Evolutionary conservation across 2,888 invertebrate species (phyloP).

Genomic region (Microctonus hyperodae): DNA sequence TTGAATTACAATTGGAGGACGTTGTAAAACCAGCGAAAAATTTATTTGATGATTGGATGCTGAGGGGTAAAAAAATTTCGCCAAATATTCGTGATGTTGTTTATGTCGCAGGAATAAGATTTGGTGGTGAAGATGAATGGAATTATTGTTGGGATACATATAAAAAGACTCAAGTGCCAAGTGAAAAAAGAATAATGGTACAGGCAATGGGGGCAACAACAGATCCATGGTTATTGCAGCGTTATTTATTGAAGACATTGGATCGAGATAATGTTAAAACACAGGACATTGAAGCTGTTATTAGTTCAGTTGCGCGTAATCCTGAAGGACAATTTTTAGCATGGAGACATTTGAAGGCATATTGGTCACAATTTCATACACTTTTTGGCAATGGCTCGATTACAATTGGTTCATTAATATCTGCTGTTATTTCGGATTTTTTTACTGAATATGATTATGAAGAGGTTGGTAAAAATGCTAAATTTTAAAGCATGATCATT

Average conservation of each 20-base stretch:
- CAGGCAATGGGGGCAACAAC: constrained; percentile 75
- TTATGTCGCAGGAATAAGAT: constrained; percentile 71
- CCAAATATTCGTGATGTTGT: constrained; percentile 79
- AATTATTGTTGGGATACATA: constrained; percentile 78
- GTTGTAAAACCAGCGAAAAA: constrained; percentile 75
- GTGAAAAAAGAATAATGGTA: constrained; percentile 76
- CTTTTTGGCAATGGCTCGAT: constrained; percentile 72
- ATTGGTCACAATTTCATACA: constrained; percentile 72
- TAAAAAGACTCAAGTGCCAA: constrained; percentile 71
- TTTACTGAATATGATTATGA: constrained; percentile 78
- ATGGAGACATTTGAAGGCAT: constrained; percentile 76
- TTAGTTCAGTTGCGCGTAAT: constrained; percentile 77
- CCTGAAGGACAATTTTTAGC: constrained; percentile 74
- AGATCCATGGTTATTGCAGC: constrained; percentile 83
- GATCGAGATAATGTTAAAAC: constrained; percentile 74
- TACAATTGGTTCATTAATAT: constrained; percentile 71
- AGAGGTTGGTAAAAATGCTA: constrained; percentile 68
- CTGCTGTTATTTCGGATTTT: constrained; percentile 72
- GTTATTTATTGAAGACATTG: constrained; percentile 78
- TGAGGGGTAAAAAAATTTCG: constrained; percentile 70
- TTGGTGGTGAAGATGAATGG: constrained; percentile 78
- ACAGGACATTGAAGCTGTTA: constrained; percentile 75
- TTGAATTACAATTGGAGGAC: constrained; percentile 74
- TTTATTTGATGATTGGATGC: constrained; percentile 77
- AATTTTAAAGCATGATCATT: too few species aligned